A percentile compares a stretch with the other conserved stretches of the same genome.
These are phyloP conservation scores for Athene cunicularia DNA, from an alignment of 2,113 vertebrate species.

Conservation along the genomic window DNA sequence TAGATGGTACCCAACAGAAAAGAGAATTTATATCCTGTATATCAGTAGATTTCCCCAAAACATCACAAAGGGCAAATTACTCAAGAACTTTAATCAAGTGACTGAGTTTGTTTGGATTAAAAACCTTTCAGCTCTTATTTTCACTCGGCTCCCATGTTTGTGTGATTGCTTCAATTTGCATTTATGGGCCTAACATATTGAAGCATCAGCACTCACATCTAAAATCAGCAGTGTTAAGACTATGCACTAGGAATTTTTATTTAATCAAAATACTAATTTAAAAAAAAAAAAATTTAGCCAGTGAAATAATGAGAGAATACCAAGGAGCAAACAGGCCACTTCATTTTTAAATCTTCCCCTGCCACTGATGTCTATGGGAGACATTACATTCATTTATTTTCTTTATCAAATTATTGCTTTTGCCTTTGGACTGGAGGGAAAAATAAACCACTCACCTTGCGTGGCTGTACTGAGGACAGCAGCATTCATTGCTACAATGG, in stretches of 20 bases:
- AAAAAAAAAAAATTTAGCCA: background rate
- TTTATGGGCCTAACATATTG: conserved; percentile 33
- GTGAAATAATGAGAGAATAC: background rate
- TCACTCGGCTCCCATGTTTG: conserved; percentile 8
- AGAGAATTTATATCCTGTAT: background rate
- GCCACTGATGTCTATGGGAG: background rate
- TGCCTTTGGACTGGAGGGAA: background rate
- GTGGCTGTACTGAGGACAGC: background rate
- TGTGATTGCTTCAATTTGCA: conserved; percentile 62
- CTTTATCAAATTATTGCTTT: background rate
- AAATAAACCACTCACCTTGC: background rate
- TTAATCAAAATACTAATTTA: conserved; percentile 50
- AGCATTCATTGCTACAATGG: background rate
- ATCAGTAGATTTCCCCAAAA: conserved; percentile 7
- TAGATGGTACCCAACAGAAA: background rate
- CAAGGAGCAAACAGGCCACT: background rate
- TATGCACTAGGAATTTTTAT: conserved; percentile 47
- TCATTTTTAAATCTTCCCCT: background rate
- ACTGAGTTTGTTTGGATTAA: conserved; percentile 42
- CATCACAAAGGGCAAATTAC: conserved; percentile 31
- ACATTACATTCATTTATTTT: background rate
- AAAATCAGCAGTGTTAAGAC: background rate
- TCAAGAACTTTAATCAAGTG: conserved; percentile 44
- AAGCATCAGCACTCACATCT: conserved; percentile 11
- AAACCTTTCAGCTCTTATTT: conserved; percentile 35